Base-by-base conservation (phyloP, 2,797 vertebrate genomes). In the Clamator glandarius region DNA sequence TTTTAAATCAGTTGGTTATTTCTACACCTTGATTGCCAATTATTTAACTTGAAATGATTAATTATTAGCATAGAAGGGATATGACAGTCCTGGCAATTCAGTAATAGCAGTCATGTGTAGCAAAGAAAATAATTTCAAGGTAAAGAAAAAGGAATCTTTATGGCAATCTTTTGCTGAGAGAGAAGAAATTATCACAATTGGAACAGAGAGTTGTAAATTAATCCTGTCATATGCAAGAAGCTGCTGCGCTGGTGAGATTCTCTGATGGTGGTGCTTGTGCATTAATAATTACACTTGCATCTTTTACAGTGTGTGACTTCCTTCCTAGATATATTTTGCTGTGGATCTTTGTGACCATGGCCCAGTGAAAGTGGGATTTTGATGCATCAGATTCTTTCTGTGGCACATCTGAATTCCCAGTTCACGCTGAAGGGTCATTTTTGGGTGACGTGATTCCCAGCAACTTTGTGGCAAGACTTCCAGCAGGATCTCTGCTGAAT, bases 181-280 rank as follows among this genome's bases (percentile, higher is more conserved):
- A 86, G 59, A 95, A 20, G 39, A 59, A 87, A 61, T 76, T 92
- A 86, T 50, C 84, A 51, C 69, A 79, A 41, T 78, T 73, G 67
- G 36, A 84, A 84, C 55, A 86, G 73, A 77, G 46, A 77, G 35
- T 9, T 86, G 69, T 87, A 90, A 78, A 79, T 90, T 77, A 89
- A 72, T 72, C 63, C 64, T 66, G 73, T 88, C 69, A 26, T 36
- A 46, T 25, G 20, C 44, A 68, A 78, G 79, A 85, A 93, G 55
- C 69, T 84, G 63, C 83, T 89, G 68, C 2, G 5, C 75, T 87
- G 78, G 42, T 12, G 29, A 83, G 59, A 92, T 78, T 78, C 59
- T 64, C 50, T 66, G 68, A 72, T 36, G 77, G n/a, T 24, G 74
- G 62, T 82, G 35, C 54, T 55, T 79, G 57, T 72, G 59, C 66